Evolutionary conservation across 2,888 invertebrate species (phyloP).

Genomic region (Diplazon laetatorius): DNA sequence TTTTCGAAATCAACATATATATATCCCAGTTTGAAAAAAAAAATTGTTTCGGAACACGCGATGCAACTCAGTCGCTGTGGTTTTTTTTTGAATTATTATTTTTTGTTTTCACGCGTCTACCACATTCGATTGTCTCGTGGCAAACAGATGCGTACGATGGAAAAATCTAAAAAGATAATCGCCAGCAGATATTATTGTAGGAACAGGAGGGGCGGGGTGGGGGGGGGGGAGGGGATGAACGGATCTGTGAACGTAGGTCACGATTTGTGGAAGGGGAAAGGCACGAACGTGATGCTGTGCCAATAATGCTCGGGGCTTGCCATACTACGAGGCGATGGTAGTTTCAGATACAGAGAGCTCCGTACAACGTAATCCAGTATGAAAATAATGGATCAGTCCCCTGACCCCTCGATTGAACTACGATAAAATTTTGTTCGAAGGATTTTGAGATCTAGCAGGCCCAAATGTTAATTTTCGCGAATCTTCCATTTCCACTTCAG

Average conservation of each 20-base stretch:
- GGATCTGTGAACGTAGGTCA: constrained; percentile 44
- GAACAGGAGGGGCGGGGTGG: constrained; percentile 8
- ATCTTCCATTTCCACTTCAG: background rate
- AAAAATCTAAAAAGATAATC: constrained; percentile 53
- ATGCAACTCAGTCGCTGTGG: constrained; percentile 8
- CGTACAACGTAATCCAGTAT: constrained; percentile 53
- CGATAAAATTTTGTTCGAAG: constrained; percentile 40
- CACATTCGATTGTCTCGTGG: background rate
- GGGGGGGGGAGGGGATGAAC: constrained; percentile 20
- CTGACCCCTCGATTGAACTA: constrained; percentile 47
- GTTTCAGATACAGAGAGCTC: constrained; percentile 43
- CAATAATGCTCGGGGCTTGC: constrained; percentile 1
- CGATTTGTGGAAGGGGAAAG: constrained; percentile 36
- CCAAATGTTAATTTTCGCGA: constrained; percentile 42
- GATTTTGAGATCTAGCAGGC: constrained; percentile 48
- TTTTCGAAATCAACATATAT: constrained; percentile 56
- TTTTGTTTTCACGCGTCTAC: background rate
- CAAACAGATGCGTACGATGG: constrained; percentile 15
- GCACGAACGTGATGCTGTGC: constrained; percentile 14
- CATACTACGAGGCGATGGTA: constrained; percentile 36
- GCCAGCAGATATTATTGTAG: constrained; percentile 52
- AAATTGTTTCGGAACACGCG: constrained; percentile 49
- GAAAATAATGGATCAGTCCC: constrained; percentile 62
- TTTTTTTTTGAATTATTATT: constrained; percentile 1
- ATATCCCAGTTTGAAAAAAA: constrained; percentile 50